Conservation (phyloP, 2,797 vertebrate species). For the Cryptoblepharus egeriae region DNA sequence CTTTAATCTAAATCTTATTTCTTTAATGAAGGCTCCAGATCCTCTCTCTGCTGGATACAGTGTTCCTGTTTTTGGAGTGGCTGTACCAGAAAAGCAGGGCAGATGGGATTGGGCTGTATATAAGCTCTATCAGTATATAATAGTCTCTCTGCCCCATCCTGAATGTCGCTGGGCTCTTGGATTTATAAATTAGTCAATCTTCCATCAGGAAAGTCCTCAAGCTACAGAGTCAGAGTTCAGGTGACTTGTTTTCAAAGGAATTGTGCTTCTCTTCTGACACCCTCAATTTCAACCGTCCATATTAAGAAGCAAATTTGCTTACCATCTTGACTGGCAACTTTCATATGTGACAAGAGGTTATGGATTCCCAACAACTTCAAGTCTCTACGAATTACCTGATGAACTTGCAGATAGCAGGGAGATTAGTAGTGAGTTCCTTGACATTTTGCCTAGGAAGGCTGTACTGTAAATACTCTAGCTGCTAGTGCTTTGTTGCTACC, state of each 20-base stretch:
- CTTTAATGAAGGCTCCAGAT: too few species aligned
- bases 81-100: too few species aligned
- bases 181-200: background rate
- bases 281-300: background rate
- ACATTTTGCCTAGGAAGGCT: constrained; percentile 74
- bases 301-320: background rate
- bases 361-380: background rate
- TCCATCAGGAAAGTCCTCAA: background rate
- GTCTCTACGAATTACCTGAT: constrained; percentile 76
- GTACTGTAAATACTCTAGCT: constrained; percentile 58
- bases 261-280: background rate
- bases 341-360: background rate
- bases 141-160: background rate
- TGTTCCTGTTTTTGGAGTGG: too few species aligned
- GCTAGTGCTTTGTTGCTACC: constrained; percentile 68
- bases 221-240: background rate
- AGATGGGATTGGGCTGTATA: background rate
- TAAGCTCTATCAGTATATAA: background rate
- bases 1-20: too few species aligned
- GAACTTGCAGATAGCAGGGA: constrained; percentile 70
- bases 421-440: constrained; percentile 67
- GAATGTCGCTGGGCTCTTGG: background rate
- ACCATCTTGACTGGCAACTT: background rate
- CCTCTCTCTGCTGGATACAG: too few species aligned
- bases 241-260: background rate